Conservation (phyloP, 2,113 vertebrate genomes). For the Hippocampus comes region DNA sequence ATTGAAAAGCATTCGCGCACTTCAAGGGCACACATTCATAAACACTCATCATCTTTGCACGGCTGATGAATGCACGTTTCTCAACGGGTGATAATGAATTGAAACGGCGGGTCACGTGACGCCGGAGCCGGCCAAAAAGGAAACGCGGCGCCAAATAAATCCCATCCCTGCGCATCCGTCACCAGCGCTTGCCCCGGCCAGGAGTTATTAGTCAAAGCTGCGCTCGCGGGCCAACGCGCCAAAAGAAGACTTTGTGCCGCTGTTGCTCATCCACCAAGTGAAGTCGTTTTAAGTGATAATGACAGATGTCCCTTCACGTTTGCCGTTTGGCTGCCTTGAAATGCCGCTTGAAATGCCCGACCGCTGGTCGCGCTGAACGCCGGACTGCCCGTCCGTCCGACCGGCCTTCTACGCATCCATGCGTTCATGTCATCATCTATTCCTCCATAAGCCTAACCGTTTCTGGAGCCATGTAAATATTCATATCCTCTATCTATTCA, state of each 20-base stretch:
- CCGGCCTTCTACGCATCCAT: neutral
- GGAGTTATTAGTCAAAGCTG: slow-evolving; percentile 14
- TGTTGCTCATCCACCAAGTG: slow-evolving; percentile 41
- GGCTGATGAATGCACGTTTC: slow-evolving; percentile 23
- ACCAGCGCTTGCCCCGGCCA: neutral
- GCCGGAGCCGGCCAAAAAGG: slow-evolving; percentile 37
- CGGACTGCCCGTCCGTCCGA: slow-evolving; percentile 21
- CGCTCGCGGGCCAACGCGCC: slow-evolving; percentile 23
- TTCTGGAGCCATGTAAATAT: no score
- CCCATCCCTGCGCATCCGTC: slow-evolving; percentile 1
- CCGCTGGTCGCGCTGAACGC: slow-evolving; percentile 17
- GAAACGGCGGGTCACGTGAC: slow-evolving; percentile 30
- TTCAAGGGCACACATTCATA: slow-evolving; percentile 8
- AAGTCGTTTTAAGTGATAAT: slow-evolving; percentile 52
- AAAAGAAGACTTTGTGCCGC: slow-evolving; percentile 15
- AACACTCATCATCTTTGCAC: slow-evolving; percentile 9
- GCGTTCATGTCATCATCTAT: no score
- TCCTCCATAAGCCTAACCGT: no score
- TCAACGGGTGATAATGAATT: slow-evolving; percentile 38
- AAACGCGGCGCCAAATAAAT: slow-evolving; percentile 8
- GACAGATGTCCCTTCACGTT: slow-evolving; percentile 60
- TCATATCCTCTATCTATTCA: no score
- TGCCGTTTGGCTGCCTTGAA: slow-evolving; percentile 25
- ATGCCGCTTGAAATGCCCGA: slow-evolving; percentile 32
- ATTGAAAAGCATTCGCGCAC: slow-evolving; percentile 1